phyloP scores from a whole-genome alignment of 1,140 invertebrate species.

The Penaeus indicus region DNA sequence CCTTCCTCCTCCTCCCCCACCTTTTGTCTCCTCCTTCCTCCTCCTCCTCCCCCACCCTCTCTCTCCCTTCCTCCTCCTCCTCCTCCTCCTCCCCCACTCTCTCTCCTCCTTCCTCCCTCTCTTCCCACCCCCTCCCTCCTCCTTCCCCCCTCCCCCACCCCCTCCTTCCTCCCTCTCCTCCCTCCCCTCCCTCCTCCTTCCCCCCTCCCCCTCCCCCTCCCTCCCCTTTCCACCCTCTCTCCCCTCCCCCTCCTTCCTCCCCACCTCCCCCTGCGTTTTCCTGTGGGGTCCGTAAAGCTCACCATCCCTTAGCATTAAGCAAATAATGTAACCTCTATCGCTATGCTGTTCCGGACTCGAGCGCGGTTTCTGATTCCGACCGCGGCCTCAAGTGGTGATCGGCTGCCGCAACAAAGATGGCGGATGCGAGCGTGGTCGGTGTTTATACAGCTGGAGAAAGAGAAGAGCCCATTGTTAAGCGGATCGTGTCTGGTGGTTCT shows the following conservation, averaged over 20 bases:
- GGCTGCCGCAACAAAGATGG: not conserved
- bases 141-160: not conserved
- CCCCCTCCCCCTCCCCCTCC: not conserved
- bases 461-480: not conserved
- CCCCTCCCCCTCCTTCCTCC: not conserved
- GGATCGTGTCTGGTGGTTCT: not conserved
- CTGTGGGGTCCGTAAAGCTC: conserved; percentile 1
- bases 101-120: too few species aligned
- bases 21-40: not conserved
- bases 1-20: not conserved
- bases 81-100: not conserved
- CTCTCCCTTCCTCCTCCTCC: not conserved
- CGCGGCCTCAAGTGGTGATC: not conserved
- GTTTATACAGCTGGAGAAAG: not conserved
- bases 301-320: too few species aligned
- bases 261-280: conserved; percentile 6
- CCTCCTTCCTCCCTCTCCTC: not conserved
- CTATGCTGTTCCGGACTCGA: too few species aligned
- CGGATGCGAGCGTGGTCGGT: not conserved
- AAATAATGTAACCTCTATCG: too few species aligned
- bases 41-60: not conserved
- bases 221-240: not conserved
- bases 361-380: not conserved
- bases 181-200: not conserved
- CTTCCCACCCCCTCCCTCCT: not conserved